A percentile compares a stretch with the other conserved stretches of the same genome.
Evolutionary conservation across 2,797 vertebrate species (phyloP).

Genomic region (Peromyscus attwateri): DNA sequence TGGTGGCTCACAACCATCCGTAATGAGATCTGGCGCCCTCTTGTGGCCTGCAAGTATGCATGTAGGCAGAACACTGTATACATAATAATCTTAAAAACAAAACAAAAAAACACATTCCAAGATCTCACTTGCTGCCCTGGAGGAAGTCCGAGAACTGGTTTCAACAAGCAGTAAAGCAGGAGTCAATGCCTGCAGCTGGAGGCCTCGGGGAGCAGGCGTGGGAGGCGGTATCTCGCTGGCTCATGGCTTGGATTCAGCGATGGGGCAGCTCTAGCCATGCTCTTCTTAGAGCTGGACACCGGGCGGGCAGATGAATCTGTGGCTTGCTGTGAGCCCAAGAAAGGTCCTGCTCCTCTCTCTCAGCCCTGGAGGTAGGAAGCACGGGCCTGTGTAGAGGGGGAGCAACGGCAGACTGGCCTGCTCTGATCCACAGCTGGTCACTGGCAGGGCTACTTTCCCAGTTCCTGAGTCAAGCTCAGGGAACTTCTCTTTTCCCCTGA

Average conservation of each 20-base stretch:
- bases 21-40: no score
- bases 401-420: background rate
- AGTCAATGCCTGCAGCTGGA: background rate
- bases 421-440: background rate
- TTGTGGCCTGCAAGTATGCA: no score
- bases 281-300: background rate
- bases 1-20: no score
- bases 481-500: background rate
- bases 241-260: background rate
- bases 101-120: constrained; percentile 32
- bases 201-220: background rate
- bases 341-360: constrained; percentile 1
- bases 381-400: background rate
- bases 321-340: background rate
- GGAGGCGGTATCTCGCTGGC: background rate
- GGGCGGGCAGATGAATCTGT: background rate
- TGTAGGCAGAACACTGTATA: no score
- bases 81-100: no score
- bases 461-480: background rate
- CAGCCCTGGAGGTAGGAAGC: background rate
- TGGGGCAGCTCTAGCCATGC: background rate
- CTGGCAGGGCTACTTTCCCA: background rate
- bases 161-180: constrained; percentile 58
- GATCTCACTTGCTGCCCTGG: constrained; percentile 35
- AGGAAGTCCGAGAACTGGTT: constrained; percentile 33